Conservation (phyloP, 2,888 invertebrate species). For the Melanostoma mellinum region DNA sequence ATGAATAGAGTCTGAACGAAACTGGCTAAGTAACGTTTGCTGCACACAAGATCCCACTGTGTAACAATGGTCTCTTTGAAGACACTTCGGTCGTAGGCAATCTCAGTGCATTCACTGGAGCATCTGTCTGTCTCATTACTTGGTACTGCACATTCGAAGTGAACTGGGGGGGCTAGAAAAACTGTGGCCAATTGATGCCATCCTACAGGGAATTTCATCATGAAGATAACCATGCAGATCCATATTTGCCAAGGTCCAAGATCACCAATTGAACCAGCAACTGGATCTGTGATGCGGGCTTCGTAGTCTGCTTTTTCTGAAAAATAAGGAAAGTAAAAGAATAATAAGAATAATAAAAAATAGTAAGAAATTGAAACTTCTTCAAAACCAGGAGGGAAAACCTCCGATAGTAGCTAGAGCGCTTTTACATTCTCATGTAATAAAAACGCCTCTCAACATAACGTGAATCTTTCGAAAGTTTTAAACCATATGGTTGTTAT, state of each 20-base stretch:
- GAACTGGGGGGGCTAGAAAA: slow-evolving; percentile 88
- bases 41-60: slow-evolving; percentile 88
- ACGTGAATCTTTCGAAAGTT: too few species aligned
- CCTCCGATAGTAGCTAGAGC: too few species aligned
- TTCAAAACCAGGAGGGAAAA: too few species aligned
- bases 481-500: too few species aligned
- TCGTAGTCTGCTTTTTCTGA: slow-evolving; percentile 71
- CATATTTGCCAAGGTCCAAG: slow-evolving; percentile 90
- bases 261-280: slow-evolving; percentile 87
- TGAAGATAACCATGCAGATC: slow-evolving; percentile 87
- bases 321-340: slow-evolving; percentile 17
- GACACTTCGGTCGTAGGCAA: slow-evolving; percentile 84
- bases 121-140: slow-evolving; percentile 82
- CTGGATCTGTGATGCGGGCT: slow-evolving; percentile 83
- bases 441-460: too few species aligned
- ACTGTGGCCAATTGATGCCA: slow-evolving; percentile 92
- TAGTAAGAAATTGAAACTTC: too few species aligned
- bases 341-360: too few species aligned
- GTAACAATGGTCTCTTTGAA: slow-evolving; percentile 89
- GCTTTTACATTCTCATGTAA: too few species aligned
- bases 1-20: slow-evolving; percentile 91
- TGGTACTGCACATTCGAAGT: slow-evolving; percentile 83
- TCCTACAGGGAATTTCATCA: slow-evolving; percentile 90
- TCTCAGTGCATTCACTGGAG: slow-evolving; percentile 83
- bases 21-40: slow-evolving; percentile 85